These are phyloP conservation scores for Drosophila littoralis DNA, from an alignment of 1,140 invertebrate genomes.

Conservation along the genomic window DNA sequence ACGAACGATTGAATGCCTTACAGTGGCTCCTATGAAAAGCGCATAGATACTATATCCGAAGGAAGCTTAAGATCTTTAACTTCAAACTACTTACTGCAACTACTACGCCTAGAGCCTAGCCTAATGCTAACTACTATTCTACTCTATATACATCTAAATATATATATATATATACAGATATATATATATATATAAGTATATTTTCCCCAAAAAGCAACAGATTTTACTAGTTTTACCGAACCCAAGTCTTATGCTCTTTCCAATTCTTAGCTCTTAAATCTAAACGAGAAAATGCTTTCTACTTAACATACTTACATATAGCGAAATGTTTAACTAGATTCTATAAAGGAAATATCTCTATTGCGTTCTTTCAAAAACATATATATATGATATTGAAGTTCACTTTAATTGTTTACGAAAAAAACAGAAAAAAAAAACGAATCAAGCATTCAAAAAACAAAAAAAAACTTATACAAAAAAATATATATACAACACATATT, in stretches of 20 bases:
- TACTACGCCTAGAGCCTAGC: slow-evolving; percentile 17
- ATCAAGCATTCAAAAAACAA: slow-evolving; percentile 9
- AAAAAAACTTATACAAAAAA: slow-evolving; percentile 30
- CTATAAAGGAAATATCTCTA: slow-evolving; percentile 64
- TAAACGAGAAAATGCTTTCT: slow-evolving; percentile 60
- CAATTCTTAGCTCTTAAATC: slow-evolving; percentile 56
- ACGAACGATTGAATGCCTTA: slow-evolving; percentile 72
- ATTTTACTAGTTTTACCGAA: slow-evolving; percentile 57
- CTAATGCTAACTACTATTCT: slow-evolving; percentile 16
- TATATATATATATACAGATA: slow-evolving; percentile 11
- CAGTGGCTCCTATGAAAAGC: slow-evolving; percentile 68
- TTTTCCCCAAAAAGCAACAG: slow-evolving; percentile 36
- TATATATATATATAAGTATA: slow-evolving; percentile 15
- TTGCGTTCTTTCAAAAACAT: slow-evolving; percentile 72
- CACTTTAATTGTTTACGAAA: slow-evolving; percentile 71
- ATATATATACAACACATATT: slow-evolving; percentile 56
- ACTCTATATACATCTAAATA: slow-evolving; percentile 12
- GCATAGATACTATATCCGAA: slow-evolving; percentile 36
- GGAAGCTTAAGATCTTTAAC: slow-evolving; percentile 15
- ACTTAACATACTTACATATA: slow-evolving; percentile 56
- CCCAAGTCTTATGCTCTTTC: slow-evolving; percentile 57
- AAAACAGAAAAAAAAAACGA: slow-evolving; percentile 24
- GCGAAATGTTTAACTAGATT: slow-evolving; percentile 78
- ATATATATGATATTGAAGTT: slow-evolving; percentile 62
- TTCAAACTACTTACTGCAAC: slow-evolving; percentile 1